These are phyloP conservation scores for Aphaenogaster rudis DNA, from an alignment of 1,140 invertebrate species.

Conservation along the genomic window DNA sequence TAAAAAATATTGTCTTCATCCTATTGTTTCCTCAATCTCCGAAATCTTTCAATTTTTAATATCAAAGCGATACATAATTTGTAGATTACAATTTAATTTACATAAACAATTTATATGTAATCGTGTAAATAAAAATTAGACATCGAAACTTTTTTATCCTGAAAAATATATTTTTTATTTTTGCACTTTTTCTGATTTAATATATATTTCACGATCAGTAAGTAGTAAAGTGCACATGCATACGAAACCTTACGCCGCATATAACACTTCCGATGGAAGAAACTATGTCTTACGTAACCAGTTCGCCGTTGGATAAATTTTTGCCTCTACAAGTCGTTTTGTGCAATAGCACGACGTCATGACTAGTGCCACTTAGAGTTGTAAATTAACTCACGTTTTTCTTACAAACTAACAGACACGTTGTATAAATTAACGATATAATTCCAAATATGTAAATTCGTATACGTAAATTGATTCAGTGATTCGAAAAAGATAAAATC, in stretches of 20 bases:
- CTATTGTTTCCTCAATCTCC: neutral
- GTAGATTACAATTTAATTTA: neutral
- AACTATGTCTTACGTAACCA: constrained; percentile 45
- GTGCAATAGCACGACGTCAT: neutral
- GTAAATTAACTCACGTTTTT: neutral
- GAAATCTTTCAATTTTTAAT: neutral
- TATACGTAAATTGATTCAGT: neutral
- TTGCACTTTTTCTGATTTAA: constrained; percentile 1
- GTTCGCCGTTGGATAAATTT: constrained; percentile 23
- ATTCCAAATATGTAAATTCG: neutral
- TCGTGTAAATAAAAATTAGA: neutral
- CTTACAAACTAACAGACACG: neutral
- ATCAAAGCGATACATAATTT: neutral
- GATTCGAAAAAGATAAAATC: neutral
- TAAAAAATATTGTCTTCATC: neutral
- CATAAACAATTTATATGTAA: neutral
- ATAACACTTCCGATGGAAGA: constrained; percentile 6
- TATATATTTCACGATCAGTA: neutral
- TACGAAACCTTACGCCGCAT: constrained; percentile 4
- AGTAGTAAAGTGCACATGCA: neutral
- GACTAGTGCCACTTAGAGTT: neutral
- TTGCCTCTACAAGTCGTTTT: neutral
- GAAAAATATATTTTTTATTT: neutral
- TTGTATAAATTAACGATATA: neutral
- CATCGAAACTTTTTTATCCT: neutral